A percentile compares a stretch with the other conserved stretches of the same genome.
These are phyloP conservation scores for Tiaroga cobitis DNA, from an alignment of 2,797 vertebrate genomes.

Conservation along the genomic window DNA sequence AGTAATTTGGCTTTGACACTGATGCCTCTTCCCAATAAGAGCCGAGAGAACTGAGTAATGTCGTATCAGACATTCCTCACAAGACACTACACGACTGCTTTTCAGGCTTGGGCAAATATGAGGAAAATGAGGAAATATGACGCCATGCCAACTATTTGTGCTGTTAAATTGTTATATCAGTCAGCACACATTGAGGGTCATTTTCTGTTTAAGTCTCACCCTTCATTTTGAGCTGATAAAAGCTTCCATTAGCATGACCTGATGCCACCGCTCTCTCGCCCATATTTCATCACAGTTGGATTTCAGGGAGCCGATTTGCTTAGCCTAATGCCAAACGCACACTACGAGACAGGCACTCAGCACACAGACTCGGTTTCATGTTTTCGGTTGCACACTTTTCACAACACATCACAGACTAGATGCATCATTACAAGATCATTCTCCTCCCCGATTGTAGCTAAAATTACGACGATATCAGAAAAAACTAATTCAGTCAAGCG, in stretches of 20 bases:
- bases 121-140: slow-evolving; percentile 39
- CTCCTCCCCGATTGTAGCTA: background rate
- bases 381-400: background rate
- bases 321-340: slow-evolving; percentile 7
- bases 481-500: background rate
- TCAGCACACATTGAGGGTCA: slow-evolving; percentile 32
- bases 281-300: slow-evolving; percentile 12
- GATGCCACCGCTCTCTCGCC: background rate
- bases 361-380: background rate
- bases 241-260: slow-evolving; percentile 41
- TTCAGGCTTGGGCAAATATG: slow-evolving; percentile 24
- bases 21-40: slow-evolving; percentile 30
- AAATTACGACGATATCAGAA: background rate
- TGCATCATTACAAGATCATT: background rate
- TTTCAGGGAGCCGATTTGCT: background rate
- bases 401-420: background rate
- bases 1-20: slow-evolving; percentile 21
- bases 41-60: background rate
- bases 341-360: background rate
- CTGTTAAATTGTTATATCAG: slow-evolving; percentile 46
- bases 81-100: slow-evolving; percentile 13
- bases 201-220: slow-evolving; percentile 28
- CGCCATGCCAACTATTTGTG: slow-evolving; percentile 7
- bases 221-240: slow-evolving; percentile 28
- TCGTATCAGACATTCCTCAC: slow-evolving; percentile 31